Percentiles rank a stretch among this genome's conserved stretches.
These are phyloP conservation scores for Epistrophe eligans DNA, from an alignment of 2,888 invertebrate species.

Conservation along the genomic window DNA sequence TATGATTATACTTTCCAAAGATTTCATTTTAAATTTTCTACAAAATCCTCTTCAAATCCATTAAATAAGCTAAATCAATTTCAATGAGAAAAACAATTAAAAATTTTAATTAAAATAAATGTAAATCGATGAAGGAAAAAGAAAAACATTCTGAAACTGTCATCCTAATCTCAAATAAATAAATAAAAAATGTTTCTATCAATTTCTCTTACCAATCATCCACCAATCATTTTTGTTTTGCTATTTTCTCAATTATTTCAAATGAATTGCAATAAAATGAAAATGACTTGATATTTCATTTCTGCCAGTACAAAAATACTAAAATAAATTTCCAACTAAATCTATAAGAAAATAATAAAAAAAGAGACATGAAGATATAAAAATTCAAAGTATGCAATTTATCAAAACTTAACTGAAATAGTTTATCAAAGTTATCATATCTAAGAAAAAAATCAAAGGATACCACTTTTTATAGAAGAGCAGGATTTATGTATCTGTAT, in stretches of 20 bases:
- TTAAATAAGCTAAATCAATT: too few relatives aligned
- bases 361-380: neutral
- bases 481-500: neutral
- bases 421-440: conserved; percentile 11
- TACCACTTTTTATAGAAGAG: neutral
- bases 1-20: neutral
- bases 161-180: neutral
- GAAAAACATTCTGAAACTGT: neutral
- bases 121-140: neutral
- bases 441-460: neutral
- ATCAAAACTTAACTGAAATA: conserved; percentile 25
- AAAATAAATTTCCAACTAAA: conserved; percentile 1
- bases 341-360: neutral
- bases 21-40: too few relatives aligned
- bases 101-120: neutral
- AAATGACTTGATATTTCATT: conserved; percentile 13
- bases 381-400: conserved; percentile 34
- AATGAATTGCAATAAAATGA: conserved; percentile 35
- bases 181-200: neutral
- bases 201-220: neutral
- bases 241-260: conserved; percentile 15
- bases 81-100: neutral
- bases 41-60: too few relatives aligned
- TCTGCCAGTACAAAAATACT: neutral
- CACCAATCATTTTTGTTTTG: neutral